Evolutionary conservation across 2,797 vertebrate species (phyloP).

Genomic region (Alca torda): DNA sequence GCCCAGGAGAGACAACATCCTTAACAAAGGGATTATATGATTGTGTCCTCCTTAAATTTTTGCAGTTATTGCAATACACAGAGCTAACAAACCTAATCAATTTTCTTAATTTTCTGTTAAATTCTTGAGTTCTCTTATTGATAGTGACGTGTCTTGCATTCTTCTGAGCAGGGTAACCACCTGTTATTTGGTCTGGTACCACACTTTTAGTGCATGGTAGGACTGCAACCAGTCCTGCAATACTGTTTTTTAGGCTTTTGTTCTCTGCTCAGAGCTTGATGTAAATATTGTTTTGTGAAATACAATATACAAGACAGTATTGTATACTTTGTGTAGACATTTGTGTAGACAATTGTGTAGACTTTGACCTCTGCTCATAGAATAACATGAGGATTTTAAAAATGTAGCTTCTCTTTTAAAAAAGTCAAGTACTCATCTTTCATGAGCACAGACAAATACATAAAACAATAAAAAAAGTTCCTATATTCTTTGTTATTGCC

Average conservation of each 20-base stretch:
- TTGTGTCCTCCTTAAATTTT: not conserved
- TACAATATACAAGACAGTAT: not conserved
- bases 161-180: not conserved
- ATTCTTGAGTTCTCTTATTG: not conserved
- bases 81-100: not conserved
- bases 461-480: not conserved
- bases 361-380: not conserved
- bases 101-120: not conserved
- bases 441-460: not conserved
- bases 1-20: not conserved
- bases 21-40: not conserved
- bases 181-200: not conserved
- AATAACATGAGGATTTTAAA: not conserved
- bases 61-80: not conserved
- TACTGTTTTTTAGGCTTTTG: not conserved
- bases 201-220: not conserved
- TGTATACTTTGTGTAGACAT: too few species aligned
- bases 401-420: not conserved
- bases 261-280: not conserved
- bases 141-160: not conserved
- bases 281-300: not conserved
- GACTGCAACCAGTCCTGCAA: not conserved
- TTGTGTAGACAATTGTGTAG: not conserved
- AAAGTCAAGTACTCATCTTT: not conserved
- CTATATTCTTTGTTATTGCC: not conserved